Conservation (phyloP, 2,888 invertebrate genomes). For the Apotomis turbidana region DNA sequence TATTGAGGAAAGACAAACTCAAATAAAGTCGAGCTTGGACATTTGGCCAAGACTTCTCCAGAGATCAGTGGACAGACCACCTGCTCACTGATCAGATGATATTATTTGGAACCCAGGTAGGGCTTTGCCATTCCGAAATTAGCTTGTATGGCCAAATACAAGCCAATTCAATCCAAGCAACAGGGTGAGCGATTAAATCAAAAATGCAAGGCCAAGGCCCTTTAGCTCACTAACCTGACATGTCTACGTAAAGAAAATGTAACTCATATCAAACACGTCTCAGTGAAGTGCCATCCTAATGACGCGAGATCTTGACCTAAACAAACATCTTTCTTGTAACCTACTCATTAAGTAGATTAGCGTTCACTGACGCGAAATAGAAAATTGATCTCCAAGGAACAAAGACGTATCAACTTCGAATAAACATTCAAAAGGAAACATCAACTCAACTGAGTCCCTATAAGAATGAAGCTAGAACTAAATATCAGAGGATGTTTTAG, state of each 20-base stretch:
- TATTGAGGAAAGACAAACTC: no score
- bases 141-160: no score
- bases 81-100: no score
- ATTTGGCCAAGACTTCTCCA: no score
- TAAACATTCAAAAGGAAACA: background rate
- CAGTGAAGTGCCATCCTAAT: background rate
- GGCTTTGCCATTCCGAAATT: no score
- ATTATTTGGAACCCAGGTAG: no score
- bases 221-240: no score
- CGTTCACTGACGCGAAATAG: background rate
- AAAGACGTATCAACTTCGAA: background rate
- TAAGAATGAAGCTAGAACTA: background rate
- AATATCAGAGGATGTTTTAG: background rate
- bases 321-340: slow-evolving; percentile 4
- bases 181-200: no score
- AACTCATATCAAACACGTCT: background rate
- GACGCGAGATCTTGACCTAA: background rate
- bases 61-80: no score
- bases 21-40: no score
- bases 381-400: background rate
- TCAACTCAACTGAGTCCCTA: background rate
- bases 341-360: slow-evolving; percentile 2
- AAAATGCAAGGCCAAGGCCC: no score
- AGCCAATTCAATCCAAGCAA: no score
- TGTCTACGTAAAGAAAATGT: background rate